phyloP scores from a whole-genome alignment of 1,140 invertebrate genomes.

The Caenorhabditis remanei region DNA sequence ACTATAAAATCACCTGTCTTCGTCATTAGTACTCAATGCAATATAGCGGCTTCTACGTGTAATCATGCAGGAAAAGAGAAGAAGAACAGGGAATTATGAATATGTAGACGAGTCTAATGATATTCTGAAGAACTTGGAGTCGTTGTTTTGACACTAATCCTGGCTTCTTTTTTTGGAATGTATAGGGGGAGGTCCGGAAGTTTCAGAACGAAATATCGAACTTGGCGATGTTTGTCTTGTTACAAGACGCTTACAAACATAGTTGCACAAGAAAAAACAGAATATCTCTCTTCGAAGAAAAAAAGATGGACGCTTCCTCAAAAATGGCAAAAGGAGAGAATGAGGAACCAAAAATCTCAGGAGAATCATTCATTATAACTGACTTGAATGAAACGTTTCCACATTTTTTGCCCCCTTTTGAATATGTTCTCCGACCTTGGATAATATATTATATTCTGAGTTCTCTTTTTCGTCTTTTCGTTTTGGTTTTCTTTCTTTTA shows the following conservation, averaged over 20 bases:
- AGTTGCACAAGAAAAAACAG: not conserved
- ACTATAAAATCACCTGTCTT: slow-evolving; percentile 41
- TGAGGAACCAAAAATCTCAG: slow-evolving; percentile 48
- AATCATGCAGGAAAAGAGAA: not conserved
- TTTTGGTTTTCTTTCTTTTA: not conserved
- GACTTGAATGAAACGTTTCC: slow-evolving; percentile 21
- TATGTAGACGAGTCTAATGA: slow-evolving; percentile 31
- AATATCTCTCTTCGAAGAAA: not conserved
- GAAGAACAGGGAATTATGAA: not conserved
- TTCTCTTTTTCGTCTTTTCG: not conserved
- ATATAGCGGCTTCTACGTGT: slow-evolving; percentile 46
- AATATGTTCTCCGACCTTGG: slow-evolving; percentile 10
- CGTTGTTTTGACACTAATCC: slow-evolving; percentile 20
- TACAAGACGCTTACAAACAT: slow-evolving; percentile 11
- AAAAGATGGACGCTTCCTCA: not conserved
- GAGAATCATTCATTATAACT: slow-evolving; percentile 55
- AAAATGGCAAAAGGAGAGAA: slow-evolving; percentile 11
- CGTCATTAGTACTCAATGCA: slow-evolving; percentile 46
- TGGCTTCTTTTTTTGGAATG: not conserved
- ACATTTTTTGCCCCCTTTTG: not conserved
- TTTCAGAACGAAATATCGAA: slow-evolving; percentile 35
- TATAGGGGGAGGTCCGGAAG: not conserved
- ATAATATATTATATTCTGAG: slow-evolving; percentile 19
- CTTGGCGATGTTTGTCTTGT: slow-evolving; percentile 8
- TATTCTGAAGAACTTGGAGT: not conserved